These are phyloP conservation scores for Ophion costatus DNA, from an alignment of 2,888 invertebrate genomes.

Conservation along the genomic window DNA sequence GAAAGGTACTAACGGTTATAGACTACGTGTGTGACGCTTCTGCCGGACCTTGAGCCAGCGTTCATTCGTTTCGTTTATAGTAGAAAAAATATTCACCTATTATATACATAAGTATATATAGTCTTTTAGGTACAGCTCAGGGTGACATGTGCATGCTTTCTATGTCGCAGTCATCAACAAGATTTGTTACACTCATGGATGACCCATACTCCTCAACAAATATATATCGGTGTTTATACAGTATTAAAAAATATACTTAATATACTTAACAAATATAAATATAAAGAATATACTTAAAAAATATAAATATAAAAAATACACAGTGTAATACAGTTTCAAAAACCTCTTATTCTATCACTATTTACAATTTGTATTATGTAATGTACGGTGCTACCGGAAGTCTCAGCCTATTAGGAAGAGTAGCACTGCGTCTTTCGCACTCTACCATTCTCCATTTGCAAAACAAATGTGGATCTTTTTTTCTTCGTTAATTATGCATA, in stretches of 20 bases:
- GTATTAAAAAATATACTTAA: too few species aligned
- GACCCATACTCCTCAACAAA: constrained; percentile 3
- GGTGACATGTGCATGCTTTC: constrained; percentile 5
- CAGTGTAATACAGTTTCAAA: constrained; percentile 27
- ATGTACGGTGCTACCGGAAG: constrained; percentile 41
- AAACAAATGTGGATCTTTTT: constrained; percentile 22
- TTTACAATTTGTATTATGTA: constrained; percentile 50
- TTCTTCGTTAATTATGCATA: constrained; percentile 13
- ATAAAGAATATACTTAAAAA: too few species aligned
- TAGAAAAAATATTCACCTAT: background rate
- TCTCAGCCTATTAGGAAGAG: constrained; percentile 51
- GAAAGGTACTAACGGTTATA: constrained; percentile 61
- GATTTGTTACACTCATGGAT: constrained; percentile 25
- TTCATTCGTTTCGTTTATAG: constrained; percentile 6
- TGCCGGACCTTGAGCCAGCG: constrained; percentile 14
- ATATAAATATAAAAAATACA: too few species aligned
- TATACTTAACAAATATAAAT: too few species aligned
- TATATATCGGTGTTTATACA: too few species aligned
- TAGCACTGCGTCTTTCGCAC: constrained; percentile 59
- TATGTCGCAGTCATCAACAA: constrained; percentile 40
- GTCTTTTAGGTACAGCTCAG: constrained; percentile 58
- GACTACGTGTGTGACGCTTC: constrained; percentile 34
- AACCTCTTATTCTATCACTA: constrained; percentile 40
- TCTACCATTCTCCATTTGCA: constrained; percentile 47
- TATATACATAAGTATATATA: constrained; percentile 54